These are phyloP conservation scores for Microtus montanus DNA, from an alignment of 2,113 vertebrate genomes.

Conservation along the genomic window DNA sequence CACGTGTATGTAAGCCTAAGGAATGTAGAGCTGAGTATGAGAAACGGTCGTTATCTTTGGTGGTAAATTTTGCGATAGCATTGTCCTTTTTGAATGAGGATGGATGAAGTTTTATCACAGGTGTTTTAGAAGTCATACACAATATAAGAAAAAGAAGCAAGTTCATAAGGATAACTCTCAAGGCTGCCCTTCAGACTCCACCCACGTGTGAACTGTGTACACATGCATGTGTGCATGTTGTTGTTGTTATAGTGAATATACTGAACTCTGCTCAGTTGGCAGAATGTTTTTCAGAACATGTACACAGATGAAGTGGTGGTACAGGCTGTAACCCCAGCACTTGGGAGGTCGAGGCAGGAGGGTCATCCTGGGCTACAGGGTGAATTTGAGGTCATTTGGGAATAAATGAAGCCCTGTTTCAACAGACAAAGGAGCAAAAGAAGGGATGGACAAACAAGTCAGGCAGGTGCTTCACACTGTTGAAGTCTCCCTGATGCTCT, in stretches of 20 bases:
- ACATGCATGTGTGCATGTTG: not conserved
- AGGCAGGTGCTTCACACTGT: rapidly evolving
- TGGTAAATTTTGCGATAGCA: not conserved
- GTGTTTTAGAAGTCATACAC: no score
- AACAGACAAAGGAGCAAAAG: not conserved
- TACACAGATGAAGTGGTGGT: no score
- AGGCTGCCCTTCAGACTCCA: no score
- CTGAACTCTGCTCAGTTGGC: not conserved
- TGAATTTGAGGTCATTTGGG: not conserved
- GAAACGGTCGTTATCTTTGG: not conserved
- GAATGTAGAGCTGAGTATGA: not conserved
- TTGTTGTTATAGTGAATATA: not conserved
- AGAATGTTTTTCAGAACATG: not conserved
- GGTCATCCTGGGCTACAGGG: not conserved
- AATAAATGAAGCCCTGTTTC: not conserved
- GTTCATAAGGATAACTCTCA: no score
- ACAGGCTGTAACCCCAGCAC: not conserved
- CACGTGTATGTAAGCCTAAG: not conserved
- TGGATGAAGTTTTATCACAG: no score
- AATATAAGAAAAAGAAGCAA: no score
- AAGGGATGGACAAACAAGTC: not conserved
- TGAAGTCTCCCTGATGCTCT: not conserved
- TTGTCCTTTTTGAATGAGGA: no score
- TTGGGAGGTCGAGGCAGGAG: not conserved
- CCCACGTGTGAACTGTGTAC: no score